Base-by-base conservation (phyloP, 2,888 invertebrate genomes). In the Brassicogethes aeneus region DNA sequence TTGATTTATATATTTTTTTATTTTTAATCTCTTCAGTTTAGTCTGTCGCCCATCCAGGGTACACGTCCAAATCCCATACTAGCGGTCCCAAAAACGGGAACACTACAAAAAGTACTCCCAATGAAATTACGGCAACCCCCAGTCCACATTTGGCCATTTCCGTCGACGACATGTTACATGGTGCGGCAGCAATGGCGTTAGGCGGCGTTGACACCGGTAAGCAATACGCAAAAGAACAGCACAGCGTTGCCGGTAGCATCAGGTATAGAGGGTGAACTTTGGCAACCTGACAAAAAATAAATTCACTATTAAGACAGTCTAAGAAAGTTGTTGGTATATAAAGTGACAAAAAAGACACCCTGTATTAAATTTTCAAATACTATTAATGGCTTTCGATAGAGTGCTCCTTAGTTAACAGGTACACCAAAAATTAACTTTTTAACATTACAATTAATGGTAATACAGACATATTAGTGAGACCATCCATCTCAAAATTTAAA, bases 121-220 rank as follows among this genome's bases (percentile, higher is more conserved):
- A 75, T 0, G 88, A 84, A 36, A 88, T 77, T 5, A 85, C 65
- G 47, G 85, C 86, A 16, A 92, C 85, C 2, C 78, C 74, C 10
- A 78, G 59, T 3, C 81, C 81, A 14, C 76, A 77, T 47, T 76
- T 74, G 3, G 85, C 80, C 80, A 90, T 87, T 56, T 87, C 85
- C 43, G 77, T 75, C 3, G 86, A 85, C 48, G 77, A 79, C 68
- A 90, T 87, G 54, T 82, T 80, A 2, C 85, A 85, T 8, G 86
- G 85, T 1, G 85, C 86, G 14, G 87, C 87, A 0, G 88, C 92
- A 44, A 96, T 88, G 2, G 95, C 94, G 68, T 95, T 95, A 12
- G 94, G 93, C 2, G 94, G 93, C 0, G 94, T 94, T 36, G 92
- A 93, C 10, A 94, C 93, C 0, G 93, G 94, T 66, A 95, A 75